phyloP scores from a whole-genome alignment of 2,888 invertebrate genomes.

The Embidobia sp. region DNA sequence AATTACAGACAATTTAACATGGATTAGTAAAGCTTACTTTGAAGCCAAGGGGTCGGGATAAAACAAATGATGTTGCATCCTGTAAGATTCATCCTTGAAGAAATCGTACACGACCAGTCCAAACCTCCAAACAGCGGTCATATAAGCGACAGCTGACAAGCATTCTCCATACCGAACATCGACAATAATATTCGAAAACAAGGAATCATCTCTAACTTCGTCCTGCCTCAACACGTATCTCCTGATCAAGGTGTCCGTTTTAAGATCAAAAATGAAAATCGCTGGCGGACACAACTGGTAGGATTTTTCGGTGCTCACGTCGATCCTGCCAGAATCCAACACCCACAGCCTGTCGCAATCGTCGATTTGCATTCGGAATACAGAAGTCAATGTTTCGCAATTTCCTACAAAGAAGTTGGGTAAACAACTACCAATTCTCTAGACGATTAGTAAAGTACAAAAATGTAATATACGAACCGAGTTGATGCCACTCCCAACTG shows the following conservation, averaged over 20 bases:
- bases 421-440: too few species aligned
- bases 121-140: slow-evolving; percentile 88
- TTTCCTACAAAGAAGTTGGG: slow-evolving; percentile 78
- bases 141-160: slow-evolving; percentile 85
- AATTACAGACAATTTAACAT: too few species aligned
- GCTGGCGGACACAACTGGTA: slow-evolving; percentile 89
- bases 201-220: slow-evolving; percentile 86
- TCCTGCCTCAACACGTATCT: slow-evolving; percentile 86
- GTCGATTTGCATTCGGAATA: slow-evolving; percentile 89
- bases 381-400: slow-evolving; percentile 88
- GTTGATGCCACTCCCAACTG: slow-evolving; percentile 86
- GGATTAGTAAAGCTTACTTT: slow-evolving; percentile 51
- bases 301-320: slow-evolving; percentile 84
- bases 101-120: slow-evolving; percentile 85
- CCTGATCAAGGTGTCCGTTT: slow-evolving; percentile 85
- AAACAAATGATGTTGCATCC: slow-evolving; percentile 87
- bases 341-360: slow-evolving; percentile 90
- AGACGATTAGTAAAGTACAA: too few species aligned
- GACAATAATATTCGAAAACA: slow-evolving; percentile 87
- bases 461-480: slow-evolving; percentile 82
- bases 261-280: slow-evolving; percentile 87
- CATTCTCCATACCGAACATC: slow-evolving; percentile 85
- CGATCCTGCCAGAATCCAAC: slow-evolving; percentile 89
- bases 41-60: slow-evolving; percentile 89
- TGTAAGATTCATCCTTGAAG: slow-evolving; percentile 84